Conservation (phyloP, 2,797 vertebrate genomes). For the Anas bahamensis region DNA sequence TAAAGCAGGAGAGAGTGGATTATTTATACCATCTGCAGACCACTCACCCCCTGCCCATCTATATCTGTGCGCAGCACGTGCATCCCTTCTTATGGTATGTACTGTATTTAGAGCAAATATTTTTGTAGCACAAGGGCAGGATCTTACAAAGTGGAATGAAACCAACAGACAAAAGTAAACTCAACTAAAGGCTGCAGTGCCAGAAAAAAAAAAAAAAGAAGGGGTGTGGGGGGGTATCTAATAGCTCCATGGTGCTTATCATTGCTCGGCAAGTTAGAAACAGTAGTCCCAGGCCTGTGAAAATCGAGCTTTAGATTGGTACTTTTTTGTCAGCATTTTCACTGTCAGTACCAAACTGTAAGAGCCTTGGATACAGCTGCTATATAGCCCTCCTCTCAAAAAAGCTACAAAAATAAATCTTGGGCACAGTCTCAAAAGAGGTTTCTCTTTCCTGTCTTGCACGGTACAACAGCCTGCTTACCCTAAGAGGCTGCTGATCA, state of each 20-base stretch:
- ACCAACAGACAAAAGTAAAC: constrained; percentile 58
- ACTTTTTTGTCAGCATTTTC: constrained; percentile 7
- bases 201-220: neutral
- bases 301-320: constrained; percentile 38
- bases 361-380: constrained; percentile 20
- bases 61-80: neutral
- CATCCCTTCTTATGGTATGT: neutral
- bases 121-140: constrained; percentile 24
- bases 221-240: neutral
- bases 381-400: constrained; percentile 8
- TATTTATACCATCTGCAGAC: neutral
- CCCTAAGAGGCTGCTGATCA: neutral
- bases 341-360: neutral
- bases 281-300: neutral
- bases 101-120: constrained; percentile 1
- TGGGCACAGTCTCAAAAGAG: constrained; percentile 35
- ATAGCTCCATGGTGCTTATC: neutral
- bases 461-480: neutral
- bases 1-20: neutral
- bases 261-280: constrained; percentile 24
- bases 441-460: constrained; percentile 17
- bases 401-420: constrained; percentile 79
- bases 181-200: constrained; percentile 12
- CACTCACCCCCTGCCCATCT: neutral
- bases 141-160: constrained; percentile 44